Conservation (phyloP, 2,113 vertebrate genomes). For the Cheilinus undulatus region DNA sequence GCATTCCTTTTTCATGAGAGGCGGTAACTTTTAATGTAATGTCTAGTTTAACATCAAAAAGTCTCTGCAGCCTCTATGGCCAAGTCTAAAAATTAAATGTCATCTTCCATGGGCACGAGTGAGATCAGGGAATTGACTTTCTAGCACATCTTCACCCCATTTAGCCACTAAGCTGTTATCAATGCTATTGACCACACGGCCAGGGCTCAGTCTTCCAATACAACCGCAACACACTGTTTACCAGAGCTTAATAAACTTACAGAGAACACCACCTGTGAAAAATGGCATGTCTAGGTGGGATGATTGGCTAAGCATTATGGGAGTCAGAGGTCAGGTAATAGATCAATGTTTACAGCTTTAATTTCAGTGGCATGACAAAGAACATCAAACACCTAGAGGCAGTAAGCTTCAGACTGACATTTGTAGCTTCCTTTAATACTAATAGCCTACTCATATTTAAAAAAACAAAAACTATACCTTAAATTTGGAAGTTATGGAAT, state of each 20-base stretch:
- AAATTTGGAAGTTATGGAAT: no score
- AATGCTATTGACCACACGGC: slow-evolving; percentile 5
- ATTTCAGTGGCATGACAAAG: slow-evolving; percentile 13
- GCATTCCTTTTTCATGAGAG: background rate
- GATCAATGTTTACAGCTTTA: slow-evolving; percentile 34
- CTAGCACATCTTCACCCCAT: slow-evolving; percentile 18
- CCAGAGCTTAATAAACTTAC: slow-evolving; percentile 3
- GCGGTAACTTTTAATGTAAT: background rate
- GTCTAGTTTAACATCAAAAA: background rate
- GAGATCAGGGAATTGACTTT: slow-evolving; percentile 4
- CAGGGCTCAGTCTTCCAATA: background rate
- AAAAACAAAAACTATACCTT: no score
- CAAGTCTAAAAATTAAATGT: slow-evolving; percentile 7
- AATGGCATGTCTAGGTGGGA: background rate
- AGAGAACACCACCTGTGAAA: slow-evolving; percentile 6
- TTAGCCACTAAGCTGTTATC: slow-evolving; percentile 31
- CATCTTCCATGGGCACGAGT: background rate
- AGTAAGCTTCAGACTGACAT: background rate
- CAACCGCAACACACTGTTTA: background rate
- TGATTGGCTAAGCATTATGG: slow-evolving; percentile 33
- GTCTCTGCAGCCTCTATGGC: background rate
- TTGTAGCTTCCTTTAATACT: background rate
- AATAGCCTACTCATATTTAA: no score
- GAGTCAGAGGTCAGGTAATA: slow-evolving; percentile 33
- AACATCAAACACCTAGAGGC: slow-evolving; percentile 5